Evolutionary conservation across 2,113 vertebrate species (phyloP), one percentile per base, ranked within the genome.

Genomic region (Podiceps cristatus): DNA sequence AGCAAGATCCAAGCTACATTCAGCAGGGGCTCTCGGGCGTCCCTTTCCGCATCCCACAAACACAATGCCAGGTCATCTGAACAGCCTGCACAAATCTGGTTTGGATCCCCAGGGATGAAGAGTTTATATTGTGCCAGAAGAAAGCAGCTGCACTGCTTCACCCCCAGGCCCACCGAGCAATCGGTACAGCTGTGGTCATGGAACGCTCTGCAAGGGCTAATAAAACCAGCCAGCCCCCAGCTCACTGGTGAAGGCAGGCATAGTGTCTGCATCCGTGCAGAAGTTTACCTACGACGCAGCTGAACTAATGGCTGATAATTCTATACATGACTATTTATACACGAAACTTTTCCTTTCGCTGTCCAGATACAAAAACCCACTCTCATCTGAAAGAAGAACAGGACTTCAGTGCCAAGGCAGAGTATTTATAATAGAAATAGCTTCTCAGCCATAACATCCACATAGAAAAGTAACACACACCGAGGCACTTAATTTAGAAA

Each of bases 351-450:
- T 79, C 52, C 74, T 78, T 90, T 88, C 93, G n/a, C 85, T 55
- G 85, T 93, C 90, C 95, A 94, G 87, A 88, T 4, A 68, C 35
- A 73, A 82, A 93, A 96, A 11, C 90, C 87, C 87, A 95, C 96
- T 90, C 78, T 47, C 12, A 96, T 79, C 92, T 76, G 93, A 96
- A 81, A 76, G 82, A 20, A 58, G 90, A 73, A 25, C 62, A 47
- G 47, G 91, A 88, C 62, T 63, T 71, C 60, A 13, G 37, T 56
- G 88, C 87, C 92, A 96, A 82, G 74, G 83, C 86, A 75, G 94
- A 72, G 73, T 13, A 35, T 86, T 95, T 86, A 58, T 49, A 68
- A 87, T 10, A 60, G 68, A 53, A 96, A 82, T 18, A 91, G 83
- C 80, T 96, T 9, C 77, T 84, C 80, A 89, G 88, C 64, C 20